Conservation (phyloP, 2,888 invertebrate genomes). For the Drosophila quinaria region DNA sequence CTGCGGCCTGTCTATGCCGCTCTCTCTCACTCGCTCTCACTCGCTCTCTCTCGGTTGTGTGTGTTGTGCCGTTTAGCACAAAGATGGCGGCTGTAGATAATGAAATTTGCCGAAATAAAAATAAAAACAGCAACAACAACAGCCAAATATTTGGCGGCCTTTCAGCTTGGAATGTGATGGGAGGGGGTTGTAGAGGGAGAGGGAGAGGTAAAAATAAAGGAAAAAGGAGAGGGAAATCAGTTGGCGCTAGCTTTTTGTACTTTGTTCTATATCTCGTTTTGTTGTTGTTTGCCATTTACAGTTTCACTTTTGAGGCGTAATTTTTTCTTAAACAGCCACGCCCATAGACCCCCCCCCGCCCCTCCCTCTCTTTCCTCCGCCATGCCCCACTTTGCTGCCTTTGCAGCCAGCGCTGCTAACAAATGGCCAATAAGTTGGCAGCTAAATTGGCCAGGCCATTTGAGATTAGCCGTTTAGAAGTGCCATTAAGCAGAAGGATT, state of each 20-base stretch:
- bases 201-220: too few relatives aligned
- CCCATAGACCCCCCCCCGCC: constrained; percentile 22
- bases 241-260: constrained; percentile 36
- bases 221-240: background rate
- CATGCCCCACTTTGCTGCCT: too few relatives aligned
- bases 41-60: constrained; percentile 7
- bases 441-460: constrained; percentile 65
- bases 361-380: background rate
- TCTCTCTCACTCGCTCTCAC: background rate
- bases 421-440: constrained; percentile 72
- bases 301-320: constrained; percentile 73
- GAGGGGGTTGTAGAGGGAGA: background rate
- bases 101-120: constrained; percentile 71
- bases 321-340: constrained; percentile 75
- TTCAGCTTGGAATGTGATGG: background rate
- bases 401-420: too few relatives aligned
- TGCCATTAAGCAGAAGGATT: constrained; percentile 61
- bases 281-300: constrained; percentile 68
- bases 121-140: constrained; percentile 26
- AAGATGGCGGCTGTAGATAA: constrained; percentile 80
- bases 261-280: constrained; percentile 12
- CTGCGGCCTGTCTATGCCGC: constrained; percentile 3
- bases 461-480: constrained; percentile 70
- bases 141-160: constrained; percentile 28
- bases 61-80: constrained; percentile 74